Base-by-base conservation (phyloP, 2,888 invertebrate genomes). In the Leucoma salicis region DNA sequence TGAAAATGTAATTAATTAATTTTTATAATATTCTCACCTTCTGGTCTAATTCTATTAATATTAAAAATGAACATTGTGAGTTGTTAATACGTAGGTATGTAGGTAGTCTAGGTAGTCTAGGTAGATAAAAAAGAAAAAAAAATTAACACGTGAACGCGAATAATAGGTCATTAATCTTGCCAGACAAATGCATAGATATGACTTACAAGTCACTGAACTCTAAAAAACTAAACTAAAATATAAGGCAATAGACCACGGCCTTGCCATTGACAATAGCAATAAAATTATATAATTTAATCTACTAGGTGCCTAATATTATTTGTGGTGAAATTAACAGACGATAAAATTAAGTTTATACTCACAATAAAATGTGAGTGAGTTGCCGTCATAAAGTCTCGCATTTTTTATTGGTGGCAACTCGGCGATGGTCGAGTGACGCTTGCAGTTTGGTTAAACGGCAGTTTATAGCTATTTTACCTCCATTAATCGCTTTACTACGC, bases 331-430 rank as follows among this genome's bases (percentile, higher is more conserved):
- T 89, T 88, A 89, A 89, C 88, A 87, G 88, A 87, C 89, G 82
- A 87, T 89, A 88, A 89, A 89, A 88, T 88, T 89, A 87, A 87
- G 85, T 89, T 89, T 89, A 89, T 88, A 88, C 83, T 87, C 86
- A 88, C 88, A 88, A 88, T 89, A 88, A 89, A 88, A 88, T 85
- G 89, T 86, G 88, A 87, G 82, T 86, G 86, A 88, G 89, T 86
- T 86, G 87, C 87, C 86, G 85, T 88, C 88, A 89, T 88, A 89
- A 88, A 89, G 85, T 87, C 87, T 86, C 87, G 84, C 86, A 84
- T 88, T 88, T 89, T 89, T 89, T 89, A 89, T 88, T 86, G 82
- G 83, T 83, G 80, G 61, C 61, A 82, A 82, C 76, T 79, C 78
- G 74, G 71, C 74, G 81, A 80, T 82, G 83, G 82, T 72, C 81